These are phyloP conservation scores for Neria commutata DNA, from an alignment of 2,888 invertebrate species.

Conservation along the genomic window DNA sequence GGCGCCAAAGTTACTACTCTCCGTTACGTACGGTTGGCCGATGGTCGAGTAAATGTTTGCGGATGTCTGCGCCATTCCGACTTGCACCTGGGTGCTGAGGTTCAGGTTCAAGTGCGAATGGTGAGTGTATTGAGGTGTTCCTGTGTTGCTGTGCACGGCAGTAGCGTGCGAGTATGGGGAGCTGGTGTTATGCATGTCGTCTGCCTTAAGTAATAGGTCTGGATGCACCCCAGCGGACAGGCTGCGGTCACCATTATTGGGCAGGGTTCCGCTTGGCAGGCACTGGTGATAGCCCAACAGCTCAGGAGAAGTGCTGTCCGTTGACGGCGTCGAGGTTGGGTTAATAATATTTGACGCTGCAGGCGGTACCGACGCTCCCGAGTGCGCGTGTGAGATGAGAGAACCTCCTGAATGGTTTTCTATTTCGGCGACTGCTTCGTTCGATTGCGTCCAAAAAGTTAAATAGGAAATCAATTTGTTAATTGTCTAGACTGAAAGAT, in stretches of 20 bases:
- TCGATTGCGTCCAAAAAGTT: constrained; percentile 1
- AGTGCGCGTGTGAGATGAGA: constrained; percentile 28
- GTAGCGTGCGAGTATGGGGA: constrained; percentile 36
- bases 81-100: constrained; percentile 26
- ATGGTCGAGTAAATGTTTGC: constrained; percentile 55
- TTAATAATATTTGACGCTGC: constrained; percentile 29
- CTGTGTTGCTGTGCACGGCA: constrained; percentile 8
- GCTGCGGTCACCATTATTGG: constrained; percentile 22
- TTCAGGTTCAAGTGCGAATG: constrained; percentile 32
- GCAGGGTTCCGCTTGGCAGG: constrained; percentile 26
- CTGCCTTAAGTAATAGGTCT: background rate
- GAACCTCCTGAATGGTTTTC: constrained; percentile 45
- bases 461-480: constrained; percentile 10
- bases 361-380: constrained; percentile 33
- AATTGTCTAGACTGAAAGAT: constrained; percentile 15
- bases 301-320: constrained; percentile 58
- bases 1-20: constrained; percentile 60
- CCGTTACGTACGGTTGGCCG: constrained; percentile 57
- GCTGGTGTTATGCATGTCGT: constrained; percentile 37
- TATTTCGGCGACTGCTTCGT: constrained; percentile 37
- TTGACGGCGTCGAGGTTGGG: constrained; percentile 47
- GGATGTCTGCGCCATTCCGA: constrained; percentile 18
- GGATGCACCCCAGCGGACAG: background rate
- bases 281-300: constrained; percentile 44
- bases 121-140: constrained; percentile 7